These are phyloP conservation scores for Platycheirus albimanus DNA, from an alignment of 2,888 invertebrate species.

Conservation along the genomic window DNA sequence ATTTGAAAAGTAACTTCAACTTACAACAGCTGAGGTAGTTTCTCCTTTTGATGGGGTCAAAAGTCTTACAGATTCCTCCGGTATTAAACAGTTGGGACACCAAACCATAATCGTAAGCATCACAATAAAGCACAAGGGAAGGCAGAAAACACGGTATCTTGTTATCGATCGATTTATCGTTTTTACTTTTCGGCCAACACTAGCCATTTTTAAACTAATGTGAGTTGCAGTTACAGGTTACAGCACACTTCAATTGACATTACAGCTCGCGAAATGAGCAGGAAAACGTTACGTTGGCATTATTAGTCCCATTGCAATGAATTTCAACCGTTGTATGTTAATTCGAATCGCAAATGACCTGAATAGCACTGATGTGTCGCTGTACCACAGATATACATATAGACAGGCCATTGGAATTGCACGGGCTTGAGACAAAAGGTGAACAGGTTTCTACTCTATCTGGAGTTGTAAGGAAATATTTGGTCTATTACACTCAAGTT, in stretches of 20 bases:
- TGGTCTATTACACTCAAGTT: no score
- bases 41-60: no score
- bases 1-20: no score
- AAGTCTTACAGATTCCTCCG: no score
- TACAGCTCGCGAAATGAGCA: slow-evolving; percentile 65
- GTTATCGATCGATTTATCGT: slow-evolving; percentile 71
- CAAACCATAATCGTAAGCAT: no score
- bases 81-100: no score
- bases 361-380: slow-evolving; percentile 53
- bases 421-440: slow-evolving; percentile 45
- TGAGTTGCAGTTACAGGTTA: slow-evolving; percentile 11
- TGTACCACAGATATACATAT: slow-evolving; percentile 1
- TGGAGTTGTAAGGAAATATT: no score
- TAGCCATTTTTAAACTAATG: neutral
- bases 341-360: slow-evolving; percentile 69
- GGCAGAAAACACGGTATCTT: slow-evolving; percentile 52
- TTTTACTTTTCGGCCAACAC: slow-evolving; percentile 50
- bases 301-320: slow-evolving; percentile 69
- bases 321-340: slow-evolving; percentile 64
- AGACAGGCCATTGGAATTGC: slow-evolving; percentile 41
- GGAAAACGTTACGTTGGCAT: slow-evolving; percentile 60
- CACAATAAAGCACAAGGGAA: slow-evolving; percentile 11
- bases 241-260: no score
- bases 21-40: no score
- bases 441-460: slow-evolving; percentile 44